phyloP scores from a whole-genome alignment of 2,113 vertebrate species.

The Etheostoma spectabile region DNA sequence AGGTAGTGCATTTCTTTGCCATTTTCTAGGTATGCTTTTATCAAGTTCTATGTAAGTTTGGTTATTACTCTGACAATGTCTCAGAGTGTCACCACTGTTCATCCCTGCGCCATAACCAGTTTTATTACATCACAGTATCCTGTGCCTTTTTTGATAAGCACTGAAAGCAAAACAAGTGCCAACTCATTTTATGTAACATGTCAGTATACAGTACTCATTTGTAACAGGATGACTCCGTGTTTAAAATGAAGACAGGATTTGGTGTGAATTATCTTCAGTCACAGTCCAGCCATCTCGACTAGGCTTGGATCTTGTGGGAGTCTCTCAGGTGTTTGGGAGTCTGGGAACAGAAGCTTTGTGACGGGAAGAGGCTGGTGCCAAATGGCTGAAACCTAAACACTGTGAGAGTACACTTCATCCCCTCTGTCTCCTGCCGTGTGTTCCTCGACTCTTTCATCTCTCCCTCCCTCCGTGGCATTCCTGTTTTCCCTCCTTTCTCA shows the following conservation, averaged over 20 bases:
- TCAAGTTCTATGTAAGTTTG: background rate
- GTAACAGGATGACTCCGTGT: conserved; percentile 25
- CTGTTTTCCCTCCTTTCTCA: conserved; percentile 28
- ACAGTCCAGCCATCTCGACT: conserved; percentile 34
- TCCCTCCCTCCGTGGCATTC: conserved; percentile 29
- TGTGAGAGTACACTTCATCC: conserved; percentile 67
- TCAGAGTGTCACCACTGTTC: background rate
- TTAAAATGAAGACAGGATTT: conserved; percentile 35
- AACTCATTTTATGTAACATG: conserved; percentile 31
- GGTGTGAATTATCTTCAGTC: conserved; percentile 42
- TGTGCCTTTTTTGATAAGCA: conserved; percentile 16
- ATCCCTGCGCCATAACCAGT: background rate
- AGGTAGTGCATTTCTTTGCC: background rate
- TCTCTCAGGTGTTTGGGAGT: conserved; percentile 66
- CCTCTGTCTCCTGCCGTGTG: conserved; percentile 57
- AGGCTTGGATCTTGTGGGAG: conserved; percentile 30
- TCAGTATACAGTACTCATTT: conserved; percentile 28
- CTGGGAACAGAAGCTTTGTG: conserved; percentile 53
- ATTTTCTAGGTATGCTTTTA: background rate
- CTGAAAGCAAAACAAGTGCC: conserved; percentile 20
- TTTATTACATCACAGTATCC: conserved; percentile 18
- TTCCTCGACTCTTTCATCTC: conserved; percentile 38
- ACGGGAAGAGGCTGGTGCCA: conserved; percentile 62
- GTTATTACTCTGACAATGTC: conserved; percentile 12
- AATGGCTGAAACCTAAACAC: conserved; percentile 73